Evolutionary conservation across 2,113 vertebrate genomes (phyloP).

Genomic region (Columba livia): DNA sequence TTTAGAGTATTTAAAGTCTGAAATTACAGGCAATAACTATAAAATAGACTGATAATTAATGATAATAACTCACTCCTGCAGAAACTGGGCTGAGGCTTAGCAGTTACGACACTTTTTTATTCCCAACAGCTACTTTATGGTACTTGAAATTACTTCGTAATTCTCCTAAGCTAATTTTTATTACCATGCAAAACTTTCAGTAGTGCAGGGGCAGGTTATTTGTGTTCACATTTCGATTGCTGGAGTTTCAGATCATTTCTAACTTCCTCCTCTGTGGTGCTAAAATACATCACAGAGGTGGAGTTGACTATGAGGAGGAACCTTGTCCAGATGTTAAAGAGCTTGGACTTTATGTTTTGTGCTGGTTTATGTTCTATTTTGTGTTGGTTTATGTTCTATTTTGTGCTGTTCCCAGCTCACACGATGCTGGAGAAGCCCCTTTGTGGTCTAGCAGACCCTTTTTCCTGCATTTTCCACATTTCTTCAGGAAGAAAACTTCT

Average conservation of each 20-base stretch:
- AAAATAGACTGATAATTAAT: slow-evolving; percentile 79
- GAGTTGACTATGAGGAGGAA: background rate
- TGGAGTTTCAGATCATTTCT: background rate
- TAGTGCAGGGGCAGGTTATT: background rate
- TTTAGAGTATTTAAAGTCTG: slow-evolving; percentile 77
- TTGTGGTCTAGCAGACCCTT: background rate
- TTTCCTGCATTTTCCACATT: background rate
- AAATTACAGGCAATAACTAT: slow-evolving; percentile 76
- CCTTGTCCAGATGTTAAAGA: background rate
- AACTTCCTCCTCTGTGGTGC: too few species aligned
- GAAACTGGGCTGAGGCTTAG: slow-evolving; percentile 54
- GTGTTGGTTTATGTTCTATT: too few species aligned
- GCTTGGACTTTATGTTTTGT: background rate
- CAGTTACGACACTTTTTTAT: slow-evolving; percentile 71
- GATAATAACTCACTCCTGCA: slow-evolving; percentile 72
- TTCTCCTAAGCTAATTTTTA: slow-evolving; percentile 65
- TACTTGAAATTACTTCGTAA: slow-evolving; percentile 65
- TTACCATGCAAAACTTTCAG: slow-evolving; percentile 41
- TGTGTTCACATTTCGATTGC: background rate
- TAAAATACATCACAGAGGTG: background rate
- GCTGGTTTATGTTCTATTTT: too few species aligned
- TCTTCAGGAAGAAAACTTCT: background rate
- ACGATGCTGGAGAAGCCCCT: background rate
- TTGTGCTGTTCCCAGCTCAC: background rate
- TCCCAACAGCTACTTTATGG: slow-evolving; percentile 72